phyloP scores from a whole-genome alignment of 2,797 vertebrate genomes.

The Sebastes itinus region DNA sequence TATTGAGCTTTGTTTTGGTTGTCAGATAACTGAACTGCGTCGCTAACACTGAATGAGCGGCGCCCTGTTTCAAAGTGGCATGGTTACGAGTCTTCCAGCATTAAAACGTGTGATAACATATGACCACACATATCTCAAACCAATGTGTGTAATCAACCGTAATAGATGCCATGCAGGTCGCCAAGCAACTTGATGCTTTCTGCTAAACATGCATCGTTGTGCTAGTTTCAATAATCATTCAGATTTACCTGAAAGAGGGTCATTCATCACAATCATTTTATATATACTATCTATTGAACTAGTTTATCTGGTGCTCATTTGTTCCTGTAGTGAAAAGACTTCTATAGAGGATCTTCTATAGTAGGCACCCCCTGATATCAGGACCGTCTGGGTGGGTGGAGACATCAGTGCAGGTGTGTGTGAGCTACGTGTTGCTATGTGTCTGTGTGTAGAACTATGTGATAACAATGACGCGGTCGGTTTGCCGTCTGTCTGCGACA shows the following conservation, averaged over 20 bases:
- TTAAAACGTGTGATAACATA: slow-evolving; percentile 27
- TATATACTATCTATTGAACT: neutral
- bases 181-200: neutral
- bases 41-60: neutral
- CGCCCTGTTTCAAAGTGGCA: slow-evolving; percentile 51
- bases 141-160: neutral
- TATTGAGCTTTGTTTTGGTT: slow-evolving; percentile 66
- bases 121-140: slow-evolving; percentile 18
- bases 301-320: neutral
- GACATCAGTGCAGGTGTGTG: slow-evolving; percentile 13
- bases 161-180: slow-evolving; percentile 41
- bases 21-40: neutral
- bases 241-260: neutral
- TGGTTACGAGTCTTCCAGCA: slow-evolving; percentile 52
- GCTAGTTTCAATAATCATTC: neutral
- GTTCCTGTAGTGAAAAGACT: slow-evolving; percentile 86
- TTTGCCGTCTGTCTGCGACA: neutral
- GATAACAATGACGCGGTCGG: neutral
- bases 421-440: neutral
- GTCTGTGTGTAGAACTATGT: neutral
- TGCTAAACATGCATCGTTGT: slow-evolving; percentile 54
- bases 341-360: slow-evolving; percentile 88
- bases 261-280: slow-evolving; percentile 7
- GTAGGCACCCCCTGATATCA: slow-evolving; percentile 82
- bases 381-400: slow-evolving; percentile 46